A percentile compares a stretch with the other conserved stretches of the same genome.
Evolutionary conservation across 2,888 invertebrate genomes (phyloP).

Genomic region (Onthophagus sagittarius): DNA sequence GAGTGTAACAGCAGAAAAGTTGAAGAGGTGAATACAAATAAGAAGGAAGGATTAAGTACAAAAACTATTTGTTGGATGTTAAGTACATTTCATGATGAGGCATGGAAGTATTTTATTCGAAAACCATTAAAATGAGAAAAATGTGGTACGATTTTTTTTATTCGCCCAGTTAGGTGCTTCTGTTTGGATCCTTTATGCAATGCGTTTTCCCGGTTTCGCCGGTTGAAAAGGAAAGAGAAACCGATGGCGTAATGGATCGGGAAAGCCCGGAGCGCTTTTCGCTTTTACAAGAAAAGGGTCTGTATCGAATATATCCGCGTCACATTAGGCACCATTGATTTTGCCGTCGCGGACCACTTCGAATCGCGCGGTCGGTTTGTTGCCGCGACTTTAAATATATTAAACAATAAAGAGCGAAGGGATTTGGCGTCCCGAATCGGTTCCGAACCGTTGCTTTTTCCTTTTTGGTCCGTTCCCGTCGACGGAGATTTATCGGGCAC

Average conservation of each 20-base stretch:
- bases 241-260: neutral
- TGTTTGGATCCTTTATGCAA: neutral
- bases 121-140: neutral
- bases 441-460: conserved; percentile 5
- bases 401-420: conserved; percentile 15
- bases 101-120: neutral
- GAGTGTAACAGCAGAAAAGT: neutral
- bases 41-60: neutral
- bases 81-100: neutral
- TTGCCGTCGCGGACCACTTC: conserved; percentile 28
- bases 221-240: neutral
- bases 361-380: conserved; percentile 12
- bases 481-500: conserved; percentile 6
- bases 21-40: neutral
- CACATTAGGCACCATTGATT: conserved; percentile 32
- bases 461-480: neutral
- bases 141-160: neutral
- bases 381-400: conserved; percentile 14
- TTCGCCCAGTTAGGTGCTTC: neutral
- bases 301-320: conserved; percentile 32
- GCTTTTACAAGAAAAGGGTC: conserved; percentile 29
- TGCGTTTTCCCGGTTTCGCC: neutral
- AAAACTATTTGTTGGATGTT: neutral
- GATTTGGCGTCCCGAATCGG: neutral
- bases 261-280: neutral